phyloP scores from a whole-genome alignment of 2,888 invertebrate genomes.

The Aphelenchoides bicaudatus region DNA sequence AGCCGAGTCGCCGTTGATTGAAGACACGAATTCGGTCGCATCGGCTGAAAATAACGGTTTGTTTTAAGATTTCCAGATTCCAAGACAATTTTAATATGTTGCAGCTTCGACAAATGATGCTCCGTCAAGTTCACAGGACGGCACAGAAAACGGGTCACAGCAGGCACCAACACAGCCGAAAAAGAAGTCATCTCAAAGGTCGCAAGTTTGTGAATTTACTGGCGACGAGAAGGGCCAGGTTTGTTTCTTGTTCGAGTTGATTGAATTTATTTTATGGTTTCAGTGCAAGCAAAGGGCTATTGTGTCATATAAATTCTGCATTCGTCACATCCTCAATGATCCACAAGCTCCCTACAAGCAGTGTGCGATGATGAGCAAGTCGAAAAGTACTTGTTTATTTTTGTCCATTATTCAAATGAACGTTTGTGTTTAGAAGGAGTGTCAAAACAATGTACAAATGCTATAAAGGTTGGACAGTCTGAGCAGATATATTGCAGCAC shows the following conservation, averaged over 20 bases:
- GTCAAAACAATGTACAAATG: constrained; percentile 46
- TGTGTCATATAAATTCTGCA: constrained; percentile 75
- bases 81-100: too few species aligned
- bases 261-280: background rate
- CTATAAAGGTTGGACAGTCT: constrained; percentile 33
- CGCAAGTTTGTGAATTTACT: constrained; percentile 27
- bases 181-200: constrained; percentile 24
- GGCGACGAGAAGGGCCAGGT: constrained; percentile 29
- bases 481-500: constrained; percentile 49
- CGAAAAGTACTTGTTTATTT: constrained; percentile 58
- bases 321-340: constrained; percentile 79
- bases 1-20: too few species aligned
- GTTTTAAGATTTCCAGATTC: too few species aligned
- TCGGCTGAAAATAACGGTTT: too few species aligned
- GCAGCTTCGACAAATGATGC: too few species aligned
- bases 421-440: too few species aligned
- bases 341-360: constrained; percentile 77
- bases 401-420: background rate
- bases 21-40: too few species aligned
- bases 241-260: constrained; percentile 8
- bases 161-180: constrained; percentile 4
- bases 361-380: constrained; percentile 70
- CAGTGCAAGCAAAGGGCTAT: constrained; percentile 66
- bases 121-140: too few species aligned
- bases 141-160: background rate